phyloP scores from a whole-genome alignment of 2,888 invertebrate species.

The Drosophila fungiperda region DNA sequence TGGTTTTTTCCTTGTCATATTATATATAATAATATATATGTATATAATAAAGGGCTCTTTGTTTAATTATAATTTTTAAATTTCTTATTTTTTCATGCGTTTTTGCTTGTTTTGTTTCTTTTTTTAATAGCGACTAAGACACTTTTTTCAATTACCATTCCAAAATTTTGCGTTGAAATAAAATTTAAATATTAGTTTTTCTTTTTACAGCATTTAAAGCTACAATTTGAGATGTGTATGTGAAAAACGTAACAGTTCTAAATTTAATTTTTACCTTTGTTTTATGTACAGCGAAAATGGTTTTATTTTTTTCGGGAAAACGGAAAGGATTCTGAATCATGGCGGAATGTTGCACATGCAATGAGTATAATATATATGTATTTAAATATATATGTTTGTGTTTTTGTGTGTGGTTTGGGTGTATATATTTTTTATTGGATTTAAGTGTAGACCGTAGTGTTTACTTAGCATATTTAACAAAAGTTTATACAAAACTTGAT shows the following conservation, averaged over 20 bases:
- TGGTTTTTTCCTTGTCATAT: conserved; percentile 37
- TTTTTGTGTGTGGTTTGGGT: conserved; percentile 14
- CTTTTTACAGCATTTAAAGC: conserved; percentile 76
- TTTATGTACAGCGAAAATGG: conserved; percentile 64
- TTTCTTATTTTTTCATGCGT: conserved; percentile 48
- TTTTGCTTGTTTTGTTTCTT: conserved; percentile 31
- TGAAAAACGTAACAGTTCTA: conserved; percentile 42
- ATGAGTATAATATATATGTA: conserved; percentile 41
- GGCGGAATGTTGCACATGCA: conserved; percentile 75
- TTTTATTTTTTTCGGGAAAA: neutral
- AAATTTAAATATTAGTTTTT: conserved; percentile 30
- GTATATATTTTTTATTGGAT: conserved; percentile 32
- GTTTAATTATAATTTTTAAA: conserved; percentile 35
- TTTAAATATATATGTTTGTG: conserved; percentile 14
- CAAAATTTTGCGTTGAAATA: conserved; percentile 53
- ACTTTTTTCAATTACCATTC: conserved; percentile 70
- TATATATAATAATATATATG: conserved; percentile 25
- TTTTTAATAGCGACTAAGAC: conserved; percentile 80
- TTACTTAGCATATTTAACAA: conserved; percentile 74
- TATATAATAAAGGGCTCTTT: conserved; percentile 61
- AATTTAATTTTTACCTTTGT: conserved; percentile 17
- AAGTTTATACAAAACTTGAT: conserved; percentile 71
- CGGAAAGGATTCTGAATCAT: conserved; percentile 42
- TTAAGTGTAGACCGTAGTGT: conserved; percentile 39
- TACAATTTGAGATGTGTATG: conserved; percentile 70